phyloP scores from a whole-genome alignment of 2,113 vertebrate genomes.

The Xenopus laevis region DNA sequence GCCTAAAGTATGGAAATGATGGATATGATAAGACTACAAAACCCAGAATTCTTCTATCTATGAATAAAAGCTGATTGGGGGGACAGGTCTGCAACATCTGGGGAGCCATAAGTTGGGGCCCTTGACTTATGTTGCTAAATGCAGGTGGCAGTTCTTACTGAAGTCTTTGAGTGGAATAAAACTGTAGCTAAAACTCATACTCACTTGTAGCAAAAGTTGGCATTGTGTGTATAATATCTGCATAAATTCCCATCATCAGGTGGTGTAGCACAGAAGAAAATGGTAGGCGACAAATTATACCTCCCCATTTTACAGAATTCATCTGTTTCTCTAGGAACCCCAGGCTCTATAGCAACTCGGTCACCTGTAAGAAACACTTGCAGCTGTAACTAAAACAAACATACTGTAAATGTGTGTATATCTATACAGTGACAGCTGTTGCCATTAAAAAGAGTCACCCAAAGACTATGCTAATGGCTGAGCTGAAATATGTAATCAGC shows the following conservation, averaged over 20 bases:
- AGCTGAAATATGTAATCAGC: too few species aligned
- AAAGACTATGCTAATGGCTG: too few species aligned
- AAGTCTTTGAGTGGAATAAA: background rate
- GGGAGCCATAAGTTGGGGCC: too few species aligned
- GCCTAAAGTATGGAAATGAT: too few species aligned
- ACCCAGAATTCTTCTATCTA: too few species aligned
- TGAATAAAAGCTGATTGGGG: too few species aligned
- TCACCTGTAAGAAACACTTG: slow-evolving; percentile 70
- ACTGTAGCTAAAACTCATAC: slow-evolving; percentile 40
- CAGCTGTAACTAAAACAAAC: background rate
- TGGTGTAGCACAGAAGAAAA: slow-evolving; percentile 93
- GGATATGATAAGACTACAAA: too few species aligned
- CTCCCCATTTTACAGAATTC: slow-evolving; percentile 85
- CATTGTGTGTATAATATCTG: slow-evolving; percentile 84
- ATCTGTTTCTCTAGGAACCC: slow-evolving; percentile 78
- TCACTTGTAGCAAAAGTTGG: slow-evolving; percentile 94
- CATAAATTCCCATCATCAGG: slow-evolving; percentile 89
- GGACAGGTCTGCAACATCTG: too few species aligned
- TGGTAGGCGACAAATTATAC: slow-evolving; percentile 87
- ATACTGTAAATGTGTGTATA: too few species aligned
- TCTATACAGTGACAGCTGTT: too few species aligned
- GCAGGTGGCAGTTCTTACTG: background rate
- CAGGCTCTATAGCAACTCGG: slow-evolving; percentile 89
- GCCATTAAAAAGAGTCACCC: too few species aligned
- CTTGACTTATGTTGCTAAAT: background rate